These are phyloP conservation scores for Archegozetes longisetosus DNA, from an alignment of 1,140 invertebrate genomes.

Conservation along the genomic window DNA sequence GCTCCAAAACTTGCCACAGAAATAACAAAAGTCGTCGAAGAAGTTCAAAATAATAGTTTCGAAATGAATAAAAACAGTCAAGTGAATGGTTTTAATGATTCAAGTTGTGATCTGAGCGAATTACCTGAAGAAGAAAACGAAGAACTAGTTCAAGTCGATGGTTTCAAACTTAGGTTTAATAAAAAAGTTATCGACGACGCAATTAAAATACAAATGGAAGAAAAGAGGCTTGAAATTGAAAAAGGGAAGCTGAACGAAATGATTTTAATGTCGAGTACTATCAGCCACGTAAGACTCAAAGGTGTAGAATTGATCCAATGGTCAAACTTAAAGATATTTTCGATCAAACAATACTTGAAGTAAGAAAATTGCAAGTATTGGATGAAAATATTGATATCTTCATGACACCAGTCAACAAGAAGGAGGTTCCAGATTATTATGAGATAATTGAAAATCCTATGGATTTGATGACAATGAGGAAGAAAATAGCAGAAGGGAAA, in stretches of 20 bases:
- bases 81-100: neutral
- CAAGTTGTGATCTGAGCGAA: neutral
- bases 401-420: conserved; percentile 88
- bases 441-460: conserved; percentile 81
- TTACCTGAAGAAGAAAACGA: neutral
- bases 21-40: no score
- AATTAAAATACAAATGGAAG: neutral
- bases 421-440: conserved; percentile 81
- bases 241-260: neutral
- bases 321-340: neutral
- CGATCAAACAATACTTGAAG: neutral
- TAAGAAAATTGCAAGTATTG: neutral
- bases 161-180: neutral
- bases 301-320: neutral
- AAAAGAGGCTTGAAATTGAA: neutral
- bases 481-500: conserved; percentile 53
- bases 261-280: neutral
- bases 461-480: conserved; percentile 78
- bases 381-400: conserved; percentile 41
- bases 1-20: no score
- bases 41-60: neutral
- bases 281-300: neutral
- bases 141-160: neutral
- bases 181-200: neutral
- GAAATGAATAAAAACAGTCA: neutral